These are phyloP conservation scores for Drosophila glabriapex DNA, from an alignment of 2,888 invertebrate genomes.

Conservation along the genomic window DNA sequence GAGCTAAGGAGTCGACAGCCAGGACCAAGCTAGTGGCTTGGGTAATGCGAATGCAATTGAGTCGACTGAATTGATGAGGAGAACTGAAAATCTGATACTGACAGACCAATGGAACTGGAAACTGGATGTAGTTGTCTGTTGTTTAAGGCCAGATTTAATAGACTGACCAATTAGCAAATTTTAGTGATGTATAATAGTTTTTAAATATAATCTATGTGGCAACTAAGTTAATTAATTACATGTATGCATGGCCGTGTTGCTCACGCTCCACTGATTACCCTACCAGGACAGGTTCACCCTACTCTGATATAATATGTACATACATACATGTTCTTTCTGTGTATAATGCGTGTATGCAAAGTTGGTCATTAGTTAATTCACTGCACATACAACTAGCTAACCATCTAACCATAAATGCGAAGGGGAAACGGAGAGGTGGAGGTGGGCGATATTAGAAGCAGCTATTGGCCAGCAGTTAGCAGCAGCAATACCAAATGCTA, in stretches of 20 bases:
- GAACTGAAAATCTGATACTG: conserved; percentile 16
- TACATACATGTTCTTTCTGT: not conserved
- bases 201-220: conserved; percentile 28
- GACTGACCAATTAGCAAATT: conserved; percentile 36
- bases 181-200: conserved; percentile 22
- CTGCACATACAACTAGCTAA: conserved; percentile 65
- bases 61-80: conserved; percentile 18
- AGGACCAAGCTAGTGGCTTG: conserved; percentile 7
- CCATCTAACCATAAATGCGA: conserved; percentile 72
- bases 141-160: conserved; percentile 8
- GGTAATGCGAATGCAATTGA: conserved; percentile 53
- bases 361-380: conserved; percentile 81
- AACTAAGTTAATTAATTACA: conserved; percentile 66
- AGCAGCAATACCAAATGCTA: conserved; percentile 13
- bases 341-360: conserved; percentile 36
- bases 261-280: conserved; percentile 51
- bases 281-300: conserved; percentile 26
- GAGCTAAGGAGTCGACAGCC: conserved; percentile 18
- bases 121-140: not conserved
- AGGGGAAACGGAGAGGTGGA: not conserved
- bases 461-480: conserved; percentile 41
- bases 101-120: not conserved
- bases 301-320: not conserved
- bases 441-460: conserved; percentile 58
- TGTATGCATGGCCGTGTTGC: conserved; percentile 32